These are phyloP conservation scores for Nymphalis io DNA, from an alignment of 1,140 invertebrate genomes.

Conservation along the genomic window DNA sequence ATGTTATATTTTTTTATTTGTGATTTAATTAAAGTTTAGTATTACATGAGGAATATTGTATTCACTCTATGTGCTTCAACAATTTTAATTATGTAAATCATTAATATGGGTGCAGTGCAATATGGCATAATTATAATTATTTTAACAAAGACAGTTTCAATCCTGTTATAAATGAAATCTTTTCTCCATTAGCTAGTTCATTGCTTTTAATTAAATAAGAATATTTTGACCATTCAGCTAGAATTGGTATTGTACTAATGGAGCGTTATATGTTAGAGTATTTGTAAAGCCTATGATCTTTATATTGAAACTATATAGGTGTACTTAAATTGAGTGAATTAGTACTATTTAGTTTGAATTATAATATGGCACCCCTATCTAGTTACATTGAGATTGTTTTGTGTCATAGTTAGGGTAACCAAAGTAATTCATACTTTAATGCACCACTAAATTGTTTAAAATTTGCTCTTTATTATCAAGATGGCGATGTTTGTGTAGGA, in stretches of 20 bases:
- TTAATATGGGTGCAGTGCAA: constrained; percentile 67
- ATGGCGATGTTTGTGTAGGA: constrained; percentile 70
- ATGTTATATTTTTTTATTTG: constrained; percentile 20
- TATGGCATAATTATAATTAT: constrained; percentile 45
- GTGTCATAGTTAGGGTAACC: constrained; percentile 60
- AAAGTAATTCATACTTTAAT: constrained; percentile 62
- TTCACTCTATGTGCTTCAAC: constrained; percentile 42
- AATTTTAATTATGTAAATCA: constrained; percentile 5
- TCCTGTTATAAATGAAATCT: constrained; percentile 9
- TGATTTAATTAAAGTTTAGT: constrained; percentile 29
- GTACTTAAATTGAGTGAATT: constrained; percentile 58
- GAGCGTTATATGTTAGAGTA: constrained; percentile 42
- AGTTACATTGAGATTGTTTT: constrained; percentile 62
- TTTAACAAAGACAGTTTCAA: constrained; percentile 3
- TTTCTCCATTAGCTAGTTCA: constrained; percentile 17
- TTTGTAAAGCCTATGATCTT: constrained; percentile 51
- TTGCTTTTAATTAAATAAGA: constrained; percentile 35
- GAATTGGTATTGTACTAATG: constrained; percentile 45
- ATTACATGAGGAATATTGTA: constrained; percentile 35
- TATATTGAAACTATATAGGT: constrained; percentile 59
- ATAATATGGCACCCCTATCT: constrained; percentile 60
- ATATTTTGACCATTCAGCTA: constrained; percentile 58
- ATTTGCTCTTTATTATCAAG: constrained; percentile 65
- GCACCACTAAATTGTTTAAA: constrained; percentile 64
- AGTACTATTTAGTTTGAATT: constrained; percentile 58